phyloP scores from a whole-genome alignment of 23 tunicate genomes.

The Pegea sp. region DNA sequence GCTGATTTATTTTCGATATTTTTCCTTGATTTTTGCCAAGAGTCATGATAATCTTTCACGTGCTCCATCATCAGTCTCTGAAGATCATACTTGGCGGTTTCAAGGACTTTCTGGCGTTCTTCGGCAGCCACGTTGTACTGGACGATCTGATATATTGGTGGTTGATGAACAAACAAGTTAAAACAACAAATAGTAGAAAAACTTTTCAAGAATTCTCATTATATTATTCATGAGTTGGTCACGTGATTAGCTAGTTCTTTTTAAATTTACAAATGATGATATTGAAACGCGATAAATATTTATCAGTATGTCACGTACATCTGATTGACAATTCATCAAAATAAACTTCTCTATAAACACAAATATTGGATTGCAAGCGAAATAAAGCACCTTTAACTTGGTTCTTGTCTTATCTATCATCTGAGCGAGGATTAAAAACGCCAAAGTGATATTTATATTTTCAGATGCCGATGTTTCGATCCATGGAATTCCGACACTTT shows the following conservation, averaged over 20 bases:
- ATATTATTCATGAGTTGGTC: too few species aligned
- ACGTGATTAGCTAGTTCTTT: too few species aligned
- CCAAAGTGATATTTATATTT: conserved; percentile 59
- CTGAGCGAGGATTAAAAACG: conserved; percentile 64
- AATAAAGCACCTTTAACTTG: conserved; percentile 18
- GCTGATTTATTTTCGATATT: conserved; percentile 22
- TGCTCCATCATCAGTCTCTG: conserved; percentile 14
- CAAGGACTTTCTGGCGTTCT: conserved; percentile 27
- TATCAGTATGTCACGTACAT: neutral
- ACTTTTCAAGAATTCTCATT: too few species aligned
- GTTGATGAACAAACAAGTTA: too few species aligned
- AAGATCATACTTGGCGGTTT: conserved; percentile 53
- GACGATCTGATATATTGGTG: conserved; percentile 32
- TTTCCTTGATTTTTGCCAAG: conserved; percentile 44
- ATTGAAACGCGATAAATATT: too few species aligned
- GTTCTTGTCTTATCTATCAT: conserved; percentile 67
- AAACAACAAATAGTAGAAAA: too few species aligned
- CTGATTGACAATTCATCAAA: neutral
- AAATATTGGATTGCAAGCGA: neutral
- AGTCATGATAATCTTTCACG: conserved; percentile 36
- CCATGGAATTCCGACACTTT: conserved; percentile 18
- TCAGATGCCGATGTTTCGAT: conserved; percentile 87
- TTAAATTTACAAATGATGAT: too few species aligned
- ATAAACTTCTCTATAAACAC: neutral
- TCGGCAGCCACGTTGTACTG: conserved; percentile 54